phyloP scores from a whole-genome alignment of 1,140 invertebrate species.

The Drosophila azteca region DNA sequence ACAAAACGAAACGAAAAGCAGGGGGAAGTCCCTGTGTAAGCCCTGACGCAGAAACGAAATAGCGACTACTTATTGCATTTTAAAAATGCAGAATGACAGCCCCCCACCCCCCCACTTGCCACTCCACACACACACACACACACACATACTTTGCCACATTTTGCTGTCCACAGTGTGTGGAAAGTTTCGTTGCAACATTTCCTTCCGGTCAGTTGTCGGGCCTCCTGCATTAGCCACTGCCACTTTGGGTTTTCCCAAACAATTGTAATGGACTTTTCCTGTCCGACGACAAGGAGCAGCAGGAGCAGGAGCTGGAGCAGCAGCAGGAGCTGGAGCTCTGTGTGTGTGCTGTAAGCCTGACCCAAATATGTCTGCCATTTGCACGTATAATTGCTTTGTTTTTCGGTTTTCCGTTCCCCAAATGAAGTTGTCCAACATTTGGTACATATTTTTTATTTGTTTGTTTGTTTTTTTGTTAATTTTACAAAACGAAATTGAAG shows the following conservation, averaged over 20 bases:
- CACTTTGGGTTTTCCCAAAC: constrained; percentile 66
- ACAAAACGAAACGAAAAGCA: constrained; percentile 34
- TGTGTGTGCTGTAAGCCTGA: constrained; percentile 42
- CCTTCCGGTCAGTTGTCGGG: constrained; percentile 15
- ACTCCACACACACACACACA: constrained; percentile 30
- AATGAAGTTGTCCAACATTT: constrained; percentile 49
- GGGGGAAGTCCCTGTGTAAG: constrained; percentile 44
- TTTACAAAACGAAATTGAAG: no score
- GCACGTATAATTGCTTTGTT: constrained; percentile 68
- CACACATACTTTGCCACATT: constrained; percentile 44
- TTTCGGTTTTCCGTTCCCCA: constrained; percentile 39
- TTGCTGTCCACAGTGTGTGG: background rate
- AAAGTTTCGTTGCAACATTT: constrained; percentile 47
- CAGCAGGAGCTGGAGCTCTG: constrained; percentile 19
- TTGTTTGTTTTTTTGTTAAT: no score
- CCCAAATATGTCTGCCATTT: constrained; percentile 60
- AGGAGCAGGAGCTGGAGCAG: background rate
- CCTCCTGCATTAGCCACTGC: constrained; percentile 40
- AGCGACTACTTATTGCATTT: constrained; percentile 24
- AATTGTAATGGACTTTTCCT: constrained; percentile 67
- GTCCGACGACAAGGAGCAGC: background rate
- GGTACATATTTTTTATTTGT: constrained; percentile 29
- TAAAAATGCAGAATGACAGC: constrained; percentile 43
- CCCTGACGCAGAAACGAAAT: background rate
- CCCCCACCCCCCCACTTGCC: background rate